Evolutionary conservation across 2,797 vertebrate species (phyloP).

Genomic region (Okamejei kenojei): DNA sequence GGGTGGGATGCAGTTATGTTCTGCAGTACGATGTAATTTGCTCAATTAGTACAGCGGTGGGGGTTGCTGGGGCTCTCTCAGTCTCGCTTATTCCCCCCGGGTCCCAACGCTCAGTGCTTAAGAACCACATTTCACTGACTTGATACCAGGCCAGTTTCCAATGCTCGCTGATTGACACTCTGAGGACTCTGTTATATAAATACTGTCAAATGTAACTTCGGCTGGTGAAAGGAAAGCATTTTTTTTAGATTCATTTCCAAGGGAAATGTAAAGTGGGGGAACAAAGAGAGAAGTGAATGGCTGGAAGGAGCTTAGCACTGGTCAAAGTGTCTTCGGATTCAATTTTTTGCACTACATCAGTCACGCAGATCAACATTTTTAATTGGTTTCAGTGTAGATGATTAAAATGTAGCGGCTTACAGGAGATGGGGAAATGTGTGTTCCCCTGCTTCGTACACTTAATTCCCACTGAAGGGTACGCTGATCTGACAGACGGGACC

Average conservation of each 20-base stretch:
- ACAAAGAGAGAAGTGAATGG: neutral
- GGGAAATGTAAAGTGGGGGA: neutral
- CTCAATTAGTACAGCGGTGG: neutral
- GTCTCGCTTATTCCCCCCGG: too few relatives aligned
- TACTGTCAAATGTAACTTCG: neutral
- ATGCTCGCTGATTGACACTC: neutral
- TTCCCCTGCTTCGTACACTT: neutral
- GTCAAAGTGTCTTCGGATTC: slow-evolving; percentile 7
- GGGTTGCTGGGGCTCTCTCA: neutral
- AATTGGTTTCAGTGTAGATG: neutral
- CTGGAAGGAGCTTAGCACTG: neutral
- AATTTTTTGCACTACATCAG: slow-evolving; percentile 26
- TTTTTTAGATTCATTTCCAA: neutral
- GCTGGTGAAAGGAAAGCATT: neutral
- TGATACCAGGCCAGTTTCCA: neutral
- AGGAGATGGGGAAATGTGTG: neutral
- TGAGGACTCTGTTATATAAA: neutral
- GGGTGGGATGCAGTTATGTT: neutral
- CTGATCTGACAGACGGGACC: neutral
- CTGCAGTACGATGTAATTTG: slow-evolving; percentile 7
- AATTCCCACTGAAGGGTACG: neutral
- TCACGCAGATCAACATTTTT: neutral
- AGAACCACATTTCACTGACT: neutral
- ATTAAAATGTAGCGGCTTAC: neutral
- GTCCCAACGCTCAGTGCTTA: neutral